Percentiles rank a stretch among this genome's conserved stretches.
These are phyloP conservation scores for Alfaro cultratus DNA, from an alignment of 2,797 vertebrate genomes.

Conservation along the genomic window DNA sequence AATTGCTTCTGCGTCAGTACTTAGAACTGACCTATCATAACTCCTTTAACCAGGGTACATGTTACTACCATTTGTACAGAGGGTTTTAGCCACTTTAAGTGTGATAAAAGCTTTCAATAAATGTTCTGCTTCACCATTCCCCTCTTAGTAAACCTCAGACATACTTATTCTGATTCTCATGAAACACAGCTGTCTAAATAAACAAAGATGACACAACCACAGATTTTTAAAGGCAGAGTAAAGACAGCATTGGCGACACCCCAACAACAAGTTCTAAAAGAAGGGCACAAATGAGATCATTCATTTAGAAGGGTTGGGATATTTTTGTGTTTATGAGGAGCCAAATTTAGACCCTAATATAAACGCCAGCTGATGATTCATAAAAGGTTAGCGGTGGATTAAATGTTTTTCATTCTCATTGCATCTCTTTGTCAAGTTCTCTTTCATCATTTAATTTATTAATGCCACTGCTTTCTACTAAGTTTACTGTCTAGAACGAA, in stretches of 20 bases:
- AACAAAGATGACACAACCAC: neutral
- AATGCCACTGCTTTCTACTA: neutral
- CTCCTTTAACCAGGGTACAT: neutral
- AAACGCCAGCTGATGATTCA: neutral
- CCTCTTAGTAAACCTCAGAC: neutral
- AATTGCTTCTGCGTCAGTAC: neutral
- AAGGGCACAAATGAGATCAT: neutral
- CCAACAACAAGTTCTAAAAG: neutral
- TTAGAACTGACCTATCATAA: neutral
- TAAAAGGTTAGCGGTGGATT: neutral
- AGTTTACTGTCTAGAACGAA: neutral
- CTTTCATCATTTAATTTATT: neutral
- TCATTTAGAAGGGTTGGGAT: neutral
- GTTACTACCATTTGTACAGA: neutral
- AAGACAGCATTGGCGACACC: neutral
- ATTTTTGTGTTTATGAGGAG: neutral
- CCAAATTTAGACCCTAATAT: neutral
- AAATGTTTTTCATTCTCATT: neutral
- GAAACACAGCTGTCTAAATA: neutral
- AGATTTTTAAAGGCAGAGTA: neutral
- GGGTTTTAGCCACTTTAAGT: neutral
- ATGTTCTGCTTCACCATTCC: neutral
- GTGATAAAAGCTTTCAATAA: neutral
- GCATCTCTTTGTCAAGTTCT: neutral
- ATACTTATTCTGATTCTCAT: neutral